These are phyloP conservation scores for Brachypalpus laphriformis DNA, from an alignment of 2,888 invertebrate genomes.

Conservation along the genomic window DNA sequence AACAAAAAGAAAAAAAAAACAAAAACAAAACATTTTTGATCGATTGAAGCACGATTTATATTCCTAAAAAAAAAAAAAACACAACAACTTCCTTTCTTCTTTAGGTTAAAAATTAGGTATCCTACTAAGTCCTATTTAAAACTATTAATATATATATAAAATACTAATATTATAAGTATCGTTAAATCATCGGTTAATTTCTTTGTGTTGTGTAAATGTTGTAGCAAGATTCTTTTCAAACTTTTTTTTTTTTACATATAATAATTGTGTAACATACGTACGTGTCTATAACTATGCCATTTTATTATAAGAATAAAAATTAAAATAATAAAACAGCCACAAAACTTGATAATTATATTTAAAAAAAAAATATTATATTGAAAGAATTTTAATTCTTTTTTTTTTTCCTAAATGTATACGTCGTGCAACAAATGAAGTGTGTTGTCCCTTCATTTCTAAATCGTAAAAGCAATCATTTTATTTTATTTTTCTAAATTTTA, in stretches of 20 bases:
- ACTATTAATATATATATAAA: neutral
- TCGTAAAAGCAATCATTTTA: conserved; percentile 41
- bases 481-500: conserved; percentile 18
- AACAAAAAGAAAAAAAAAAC: conserved; percentile 62
- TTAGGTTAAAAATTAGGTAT: conserved; percentile 66
- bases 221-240: conserved; percentile 35
- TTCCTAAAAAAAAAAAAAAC: conserved; percentile 55
- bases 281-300: conserved; percentile 45
- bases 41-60: conserved; percentile 73
- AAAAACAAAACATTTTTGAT: conserved; percentile 40
- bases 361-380: conserved; percentile 4
- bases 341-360: conserved; percentile 35
- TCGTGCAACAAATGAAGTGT: neutral
- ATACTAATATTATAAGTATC: conserved; percentile 10
- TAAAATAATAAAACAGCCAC: conserved; percentile 32
- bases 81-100: conserved; percentile 38
- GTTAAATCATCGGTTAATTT: conserved; percentile 49
- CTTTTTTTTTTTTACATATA: neutral
- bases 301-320: conserved; percentile 13
- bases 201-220: conserved; percentile 69
- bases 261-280: conserved; percentile 37
- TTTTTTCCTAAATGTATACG: conserved; percentile 37
- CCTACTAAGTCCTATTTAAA: conserved; percentile 56
- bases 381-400: neutral
- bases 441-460: neutral